phyloP scores from a whole-genome alignment of 2,888 invertebrate species.

The Osedax fenrisi region DNA sequence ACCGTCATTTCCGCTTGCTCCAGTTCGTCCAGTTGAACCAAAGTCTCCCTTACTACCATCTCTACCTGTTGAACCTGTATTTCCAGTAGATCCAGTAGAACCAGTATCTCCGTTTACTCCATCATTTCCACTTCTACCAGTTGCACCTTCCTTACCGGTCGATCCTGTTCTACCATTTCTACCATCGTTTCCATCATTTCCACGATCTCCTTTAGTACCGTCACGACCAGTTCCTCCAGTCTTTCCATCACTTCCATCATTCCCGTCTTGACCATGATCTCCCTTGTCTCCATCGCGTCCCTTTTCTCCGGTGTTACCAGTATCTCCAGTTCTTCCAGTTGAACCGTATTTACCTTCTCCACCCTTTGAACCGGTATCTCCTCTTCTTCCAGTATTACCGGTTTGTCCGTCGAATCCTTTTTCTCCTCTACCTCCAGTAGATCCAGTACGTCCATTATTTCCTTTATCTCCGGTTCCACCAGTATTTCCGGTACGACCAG shows the following conservation, averaged over 20 bases:
- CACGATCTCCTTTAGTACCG: slow-evolving; percentile 4
- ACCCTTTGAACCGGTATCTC: neutral
- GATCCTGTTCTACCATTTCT: neutral
- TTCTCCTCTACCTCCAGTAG: neutral
- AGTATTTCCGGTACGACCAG: neutral
- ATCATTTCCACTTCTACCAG: neutral
- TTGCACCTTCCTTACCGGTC: neutral
- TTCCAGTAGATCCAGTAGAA: neutral
- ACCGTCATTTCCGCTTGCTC: slow-evolving; percentile 1
- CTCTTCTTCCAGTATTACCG: neutral
- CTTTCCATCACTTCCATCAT: neutral
- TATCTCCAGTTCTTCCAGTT: neutral
- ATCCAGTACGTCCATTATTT: neutral
- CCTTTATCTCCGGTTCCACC: slow-evolving; percentile 4
- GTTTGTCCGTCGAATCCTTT: neutral
- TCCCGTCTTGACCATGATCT: neutral
- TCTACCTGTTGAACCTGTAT: neutral
- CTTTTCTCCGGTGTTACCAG: neutral
- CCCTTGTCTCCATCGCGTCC: neutral
- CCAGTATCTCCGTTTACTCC: neutral
- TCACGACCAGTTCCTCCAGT: neutral
- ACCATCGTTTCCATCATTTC: neutral
- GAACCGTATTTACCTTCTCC: neutral
- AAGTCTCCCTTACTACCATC: neutral
- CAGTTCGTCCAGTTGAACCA: slow-evolving; percentile 2